These are phyloP conservation scores for Ormyrus nitidulus DNA, from an alignment of 2,888 invertebrate genomes.

Conservation along the genomic window DNA sequence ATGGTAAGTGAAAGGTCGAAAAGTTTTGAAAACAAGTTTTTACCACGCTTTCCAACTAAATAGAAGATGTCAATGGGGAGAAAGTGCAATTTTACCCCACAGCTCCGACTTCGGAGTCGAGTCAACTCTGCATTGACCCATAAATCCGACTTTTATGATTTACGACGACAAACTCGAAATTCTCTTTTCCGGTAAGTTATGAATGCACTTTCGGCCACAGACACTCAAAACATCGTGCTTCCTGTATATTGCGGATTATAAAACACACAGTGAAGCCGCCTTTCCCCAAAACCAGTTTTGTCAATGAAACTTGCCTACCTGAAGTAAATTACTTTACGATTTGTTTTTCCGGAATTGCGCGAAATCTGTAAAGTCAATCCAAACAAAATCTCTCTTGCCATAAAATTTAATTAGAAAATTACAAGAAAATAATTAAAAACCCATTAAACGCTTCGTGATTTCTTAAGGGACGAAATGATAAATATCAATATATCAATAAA, in stretches of 20 bases:
- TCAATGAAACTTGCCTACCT: too few relatives aligned
- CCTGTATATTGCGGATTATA: too few relatives aligned
- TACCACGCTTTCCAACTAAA: slow-evolving; percentile 34
- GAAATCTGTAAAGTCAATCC: too few relatives aligned
- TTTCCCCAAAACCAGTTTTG: not conserved
- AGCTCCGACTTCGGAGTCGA: not conserved
- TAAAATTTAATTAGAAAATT: too few relatives aligned
- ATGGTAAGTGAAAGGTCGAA: slow-evolving; percentile 5
- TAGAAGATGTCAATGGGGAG: slow-evolving; percentile 50
- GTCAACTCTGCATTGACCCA: slow-evolving; percentile 61
- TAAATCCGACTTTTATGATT: slow-evolving; percentile 68
- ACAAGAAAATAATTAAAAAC: too few relatives aligned
- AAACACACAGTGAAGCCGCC: too few relatives aligned
- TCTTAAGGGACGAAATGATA: too few relatives aligned
- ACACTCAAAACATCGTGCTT: slow-evolving; percentile 65
- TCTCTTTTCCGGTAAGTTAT: slow-evolving; percentile 56
- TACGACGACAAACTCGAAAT: slow-evolving; percentile 57
- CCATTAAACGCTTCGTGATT: too few relatives aligned
- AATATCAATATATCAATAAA: too few relatives aligned
- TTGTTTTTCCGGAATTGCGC: too few relatives aligned
- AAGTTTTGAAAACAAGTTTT: slow-evolving; percentile 41
- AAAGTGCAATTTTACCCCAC: slow-evolving; percentile 57
- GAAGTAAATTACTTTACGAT: too few relatives aligned
- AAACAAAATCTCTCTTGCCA: too few relatives aligned
- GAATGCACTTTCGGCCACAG: slow-evolving; percentile 64